Conservation (phyloP, 2,113 vertebrate genomes). For the Pelvicachromis taeniatus region DNA sequence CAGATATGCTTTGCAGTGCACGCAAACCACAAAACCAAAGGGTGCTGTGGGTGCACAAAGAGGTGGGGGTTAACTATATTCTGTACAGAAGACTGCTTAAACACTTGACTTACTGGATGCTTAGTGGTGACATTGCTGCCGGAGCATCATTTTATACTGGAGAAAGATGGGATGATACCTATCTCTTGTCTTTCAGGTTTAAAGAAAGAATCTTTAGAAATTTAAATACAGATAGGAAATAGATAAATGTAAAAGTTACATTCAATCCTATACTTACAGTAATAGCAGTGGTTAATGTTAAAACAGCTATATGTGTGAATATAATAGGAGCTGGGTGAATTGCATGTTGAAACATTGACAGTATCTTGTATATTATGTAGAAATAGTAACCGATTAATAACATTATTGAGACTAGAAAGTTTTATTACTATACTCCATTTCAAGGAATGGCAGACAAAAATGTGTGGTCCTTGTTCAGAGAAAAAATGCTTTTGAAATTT, state of each 20-base stretch:
- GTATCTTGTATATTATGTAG: background rate
- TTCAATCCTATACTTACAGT: background rate
- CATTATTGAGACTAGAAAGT: background rate
- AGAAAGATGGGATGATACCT: background rate
- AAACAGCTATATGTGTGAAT: background rate
- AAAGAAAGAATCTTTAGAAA: background rate
- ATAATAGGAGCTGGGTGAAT: background rate
- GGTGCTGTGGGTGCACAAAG: background rate
- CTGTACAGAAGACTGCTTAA: background rate
- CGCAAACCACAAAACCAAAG: conserved; percentile 21
- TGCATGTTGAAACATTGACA: background rate
- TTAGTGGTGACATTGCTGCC: background rate
- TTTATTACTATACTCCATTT: background rate
- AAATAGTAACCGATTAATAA: background rate
- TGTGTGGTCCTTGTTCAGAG: background rate
- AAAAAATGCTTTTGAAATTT: background rate
- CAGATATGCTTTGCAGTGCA: conserved; percentile 44
- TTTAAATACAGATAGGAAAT: background rate
- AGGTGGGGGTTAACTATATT: conserved; percentile 5
- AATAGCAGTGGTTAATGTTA: background rate
- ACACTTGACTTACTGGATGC: background rate
- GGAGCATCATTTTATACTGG: background rate
- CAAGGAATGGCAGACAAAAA: background rate
- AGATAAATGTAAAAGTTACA: background rate
- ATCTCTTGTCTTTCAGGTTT: background rate